Evolutionary conservation across 1,140 invertebrate genomes (phyloP), one percentile per base, ranked within the genome.

Genomic region (Lepidostoma basale): DNA sequence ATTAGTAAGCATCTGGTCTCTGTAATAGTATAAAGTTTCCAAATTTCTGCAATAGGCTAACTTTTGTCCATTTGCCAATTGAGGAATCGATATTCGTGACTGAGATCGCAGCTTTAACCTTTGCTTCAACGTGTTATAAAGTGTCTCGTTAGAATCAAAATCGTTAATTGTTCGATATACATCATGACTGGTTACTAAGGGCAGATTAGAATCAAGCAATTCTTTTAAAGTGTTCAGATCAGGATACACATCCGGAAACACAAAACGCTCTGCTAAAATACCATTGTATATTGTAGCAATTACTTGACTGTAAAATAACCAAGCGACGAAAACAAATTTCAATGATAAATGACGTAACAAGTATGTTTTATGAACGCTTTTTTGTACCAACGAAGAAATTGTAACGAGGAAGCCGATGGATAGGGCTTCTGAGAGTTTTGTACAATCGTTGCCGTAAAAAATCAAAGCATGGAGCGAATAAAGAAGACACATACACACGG

Each of bases 41-140:
- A 36, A 30, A 42, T 68, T 68, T 14, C 58, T 60, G 30, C 66
- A 68, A 30, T 60, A 68, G 16, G 66, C 66, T 26, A 60, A 14
- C 1, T 44, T 47, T 6, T 18, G 3, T 26, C 42, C 56, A 16
- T 49, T 40, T 1, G 22, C 18, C 14, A 68, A 60, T 25, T 60
- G 20, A 2, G 16, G 18, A 18, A 68, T 39, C 4, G 30, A 39
- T 6, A 26, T 20, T 26, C 12, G 2, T 16, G 42, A 23, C 36
- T 56, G 66, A 23, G 20, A n/a, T 36, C 30, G 23, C 62, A 16
- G 62, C 42, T 16, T 25, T 3, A 25, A 68, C 25, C 42, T 68
- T 16, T 68, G 20, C 12, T 68, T 68, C 4, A 68, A 12, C 5
- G 18, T 10, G 14, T 33, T 42, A 23, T 23, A 68, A 0, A 60